Evolutionary conservation across 2,797 vertebrate species (phyloP).

Genomic region (Oreochromis grahami): DNA sequence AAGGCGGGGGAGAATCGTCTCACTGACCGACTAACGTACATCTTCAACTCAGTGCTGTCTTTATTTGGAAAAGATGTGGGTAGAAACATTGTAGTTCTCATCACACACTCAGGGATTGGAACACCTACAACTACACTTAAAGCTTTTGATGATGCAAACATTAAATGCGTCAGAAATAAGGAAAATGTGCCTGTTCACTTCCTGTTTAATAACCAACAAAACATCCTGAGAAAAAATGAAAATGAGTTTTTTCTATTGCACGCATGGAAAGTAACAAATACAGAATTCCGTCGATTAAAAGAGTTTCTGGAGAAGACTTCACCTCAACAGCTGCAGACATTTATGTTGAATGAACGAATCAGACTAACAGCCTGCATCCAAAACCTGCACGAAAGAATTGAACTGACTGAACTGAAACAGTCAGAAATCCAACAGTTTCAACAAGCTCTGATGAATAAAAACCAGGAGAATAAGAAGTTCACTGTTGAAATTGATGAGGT

Average conservation of each 20-base stretch:
- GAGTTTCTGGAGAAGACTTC: neutral
- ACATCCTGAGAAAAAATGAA: neutral
- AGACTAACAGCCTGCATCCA: neutral
- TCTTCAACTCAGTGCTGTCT: neutral
- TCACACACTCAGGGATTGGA: neutral
- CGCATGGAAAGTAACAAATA: neutral
- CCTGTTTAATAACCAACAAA: neutral
- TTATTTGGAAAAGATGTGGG: neutral
- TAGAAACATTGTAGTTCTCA: neutral
- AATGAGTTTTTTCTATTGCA: neutral
- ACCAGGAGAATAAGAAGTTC: neutral
- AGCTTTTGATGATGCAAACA: neutral
- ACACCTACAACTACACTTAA: neutral
- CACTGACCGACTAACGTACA: neutral
- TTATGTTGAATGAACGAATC: neutral
- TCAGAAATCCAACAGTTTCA: neutral
- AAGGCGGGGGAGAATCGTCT: neutral
- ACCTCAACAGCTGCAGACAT: neutral
- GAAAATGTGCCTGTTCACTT: neutral
- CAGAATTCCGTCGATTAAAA: neutral
- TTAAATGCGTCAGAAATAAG: neutral
- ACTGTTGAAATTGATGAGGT: neutral
- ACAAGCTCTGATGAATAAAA: neutral
- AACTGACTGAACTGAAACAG: neutral
- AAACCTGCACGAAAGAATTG: neutral